Percentiles rank a stretch among this genome's conserved stretches.
These are phyloP conservation scores for Sminthurinus aureus DNA, from an alignment of 2,888 invertebrate species.

Conservation along the genomic window DNA sequence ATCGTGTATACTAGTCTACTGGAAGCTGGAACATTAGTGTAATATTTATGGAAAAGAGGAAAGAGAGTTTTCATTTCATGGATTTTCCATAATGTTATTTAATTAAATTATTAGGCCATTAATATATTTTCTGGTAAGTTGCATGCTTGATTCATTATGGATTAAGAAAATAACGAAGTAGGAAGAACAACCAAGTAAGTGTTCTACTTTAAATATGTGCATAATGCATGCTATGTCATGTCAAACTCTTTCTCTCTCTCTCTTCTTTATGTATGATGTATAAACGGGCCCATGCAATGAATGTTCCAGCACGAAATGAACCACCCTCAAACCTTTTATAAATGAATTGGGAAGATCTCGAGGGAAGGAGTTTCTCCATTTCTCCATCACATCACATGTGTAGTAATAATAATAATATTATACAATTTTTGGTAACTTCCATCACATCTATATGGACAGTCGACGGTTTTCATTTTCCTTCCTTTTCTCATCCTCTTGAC, in stretches of 20 bases:
- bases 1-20: too few relatives aligned
- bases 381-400: not conserved
- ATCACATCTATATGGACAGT: not conserved
- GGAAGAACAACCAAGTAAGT: not conserved
- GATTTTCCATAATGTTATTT: slow-evolving; percentile 21
- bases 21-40: not conserved
- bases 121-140: slow-evolving; percentile 26
- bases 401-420: too few relatives aligned
- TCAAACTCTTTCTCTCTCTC: too few relatives aligned
- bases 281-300: not conserved
- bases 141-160: slow-evolving; percentile 13
- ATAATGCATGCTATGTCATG: slow-evolving; percentile 2
- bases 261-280: not conserved
- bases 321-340: slow-evolving; percentile 3
- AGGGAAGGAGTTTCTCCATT: slow-evolving; percentile 42
- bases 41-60: not conserved
- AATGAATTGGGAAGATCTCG: slow-evolving; percentile 38
- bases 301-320: not conserved
- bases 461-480: not conserved
- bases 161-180: slow-evolving; percentile 3
- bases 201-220: slow-evolving; percentile 32
- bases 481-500: not conserved
- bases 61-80: not conserved
- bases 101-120: slow-evolving; percentile 25
- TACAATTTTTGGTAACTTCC: not conserved